Base-by-base conservation (phyloP, 1,140 invertebrate species). In the Magallana ariakensis region DNA sequence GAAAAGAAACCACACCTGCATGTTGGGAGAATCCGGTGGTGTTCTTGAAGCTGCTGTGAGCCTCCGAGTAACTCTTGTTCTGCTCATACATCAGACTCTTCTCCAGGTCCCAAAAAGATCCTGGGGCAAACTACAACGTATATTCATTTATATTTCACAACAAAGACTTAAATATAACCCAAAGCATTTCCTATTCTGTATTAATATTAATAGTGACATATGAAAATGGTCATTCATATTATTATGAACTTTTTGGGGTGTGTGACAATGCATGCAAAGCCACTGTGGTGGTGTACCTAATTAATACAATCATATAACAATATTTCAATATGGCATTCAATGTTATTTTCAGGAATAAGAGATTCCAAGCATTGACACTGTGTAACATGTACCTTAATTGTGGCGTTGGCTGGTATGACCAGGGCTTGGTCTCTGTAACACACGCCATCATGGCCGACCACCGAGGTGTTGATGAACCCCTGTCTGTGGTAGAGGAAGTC, bases 1-100 rank as follows among this genome's bases (percentile, higher is more conserved):
- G 2, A 7, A 19, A 16, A 15, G 19, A 62, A 62, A 16, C 15
- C 60, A 16, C 60, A 87, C 86, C 86, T 84, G 86, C 75, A 80
- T 84, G 66, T 15, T 84, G 53, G 9, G 62, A 80, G 55, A 87
- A 84, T 9, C 66, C 55, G 5, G 46, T 84, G 6, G 82, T 66
- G 66, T 84, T 87, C 16, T 56, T 87, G 70, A 75, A 87, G 53
- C 58, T 75, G 53, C 53, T 81, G 11, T 75, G 19, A 56, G 75
- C 60, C 16, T 80, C 70, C 0, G 82, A 84, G 56, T 80, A 56
- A 22, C 83, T 87, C 6, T 58, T 87, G 54, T 84, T 87, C 22
- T 87, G 86, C 19, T 84, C 86, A 87, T 26, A 87, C 33, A 84
- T 55, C 22, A 87, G 33, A 62, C 75, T 87, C 81, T 84, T 84